phyloP scores from a whole-genome alignment of 2,888 invertebrate species.

The Teleiodes luculella region DNA sequence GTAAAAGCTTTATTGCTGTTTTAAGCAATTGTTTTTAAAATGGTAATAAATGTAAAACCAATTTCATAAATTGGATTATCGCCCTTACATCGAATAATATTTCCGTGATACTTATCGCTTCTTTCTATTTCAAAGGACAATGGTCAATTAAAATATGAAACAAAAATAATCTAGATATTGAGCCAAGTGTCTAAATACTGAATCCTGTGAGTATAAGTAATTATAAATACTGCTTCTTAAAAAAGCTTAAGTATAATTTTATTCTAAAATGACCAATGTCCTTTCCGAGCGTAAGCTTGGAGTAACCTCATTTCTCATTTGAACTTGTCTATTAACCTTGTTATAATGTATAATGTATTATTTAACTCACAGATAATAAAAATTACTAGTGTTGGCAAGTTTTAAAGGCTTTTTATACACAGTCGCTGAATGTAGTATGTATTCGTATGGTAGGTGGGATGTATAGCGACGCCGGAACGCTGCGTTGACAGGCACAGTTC shows the following conservation, averaged over 20 bases:
- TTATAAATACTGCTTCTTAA: too few species aligned
- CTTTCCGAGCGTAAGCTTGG: conserved; percentile 28
- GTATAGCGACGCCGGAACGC: conserved; percentile 54
- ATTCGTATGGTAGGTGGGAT: conserved; percentile 62
- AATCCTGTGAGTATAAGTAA: background rate
- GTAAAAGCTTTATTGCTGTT: conserved; percentile 58
- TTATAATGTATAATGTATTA: conserved; percentile 29
- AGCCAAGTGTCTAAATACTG: background rate
- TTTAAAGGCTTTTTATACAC: conserved; percentile 64
- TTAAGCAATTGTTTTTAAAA: conserved; percentile 53
- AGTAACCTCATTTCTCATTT: conserved; percentile 17
- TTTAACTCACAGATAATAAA: conserved; percentile 44
- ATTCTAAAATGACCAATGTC: conserved; percentile 38
- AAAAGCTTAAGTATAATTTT: too few species aligned
- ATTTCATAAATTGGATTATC: conserved; percentile 58
- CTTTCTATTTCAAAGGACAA: conserved; percentile 25
- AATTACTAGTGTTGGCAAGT: conserved; percentile 53
- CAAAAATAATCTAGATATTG: conserved; percentile 17
- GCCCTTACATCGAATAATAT: conserved; percentile 47
- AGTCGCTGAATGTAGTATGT: conserved; percentile 64
- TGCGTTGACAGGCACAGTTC: conserved; percentile 32
- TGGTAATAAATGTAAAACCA: conserved; percentile 29
- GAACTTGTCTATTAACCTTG: conserved; percentile 23
- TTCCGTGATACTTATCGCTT: conserved; percentile 9
- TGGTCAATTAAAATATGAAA: conserved; percentile 21